These are phyloP conservation scores for Onychostruthus taczanowskii DNA, from an alignment of 2,113 vertebrate genomes.

Conservation along the genomic window DNA sequence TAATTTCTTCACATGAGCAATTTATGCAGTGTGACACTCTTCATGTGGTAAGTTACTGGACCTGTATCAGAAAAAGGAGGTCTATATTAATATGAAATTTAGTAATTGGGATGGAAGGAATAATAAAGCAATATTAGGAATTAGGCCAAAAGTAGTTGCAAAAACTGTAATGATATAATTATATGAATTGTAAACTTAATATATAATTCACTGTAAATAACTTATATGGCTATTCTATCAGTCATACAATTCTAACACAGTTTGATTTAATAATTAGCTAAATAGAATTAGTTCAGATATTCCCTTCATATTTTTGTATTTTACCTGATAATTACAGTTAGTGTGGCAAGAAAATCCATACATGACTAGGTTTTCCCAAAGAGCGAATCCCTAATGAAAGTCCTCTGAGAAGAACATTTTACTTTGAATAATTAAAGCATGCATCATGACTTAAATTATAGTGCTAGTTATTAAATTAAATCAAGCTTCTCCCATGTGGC, in stretches of 20 bases:
- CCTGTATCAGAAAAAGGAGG: neutral
- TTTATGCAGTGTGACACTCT: neutral
- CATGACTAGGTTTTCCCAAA: neutral
- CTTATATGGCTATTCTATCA: neutral
- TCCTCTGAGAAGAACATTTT: constrained; percentile 23
- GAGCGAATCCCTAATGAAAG: neutral
- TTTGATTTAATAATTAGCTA: neutral
- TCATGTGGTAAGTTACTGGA: neutral
- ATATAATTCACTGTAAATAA: neutral
- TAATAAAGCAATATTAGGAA: neutral
- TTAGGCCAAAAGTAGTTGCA: neutral
- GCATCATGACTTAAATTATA: constrained; percentile 57
- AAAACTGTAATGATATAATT: neutral
- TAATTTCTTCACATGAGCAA: neutral
- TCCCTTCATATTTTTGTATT: neutral
- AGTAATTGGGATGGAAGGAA: neutral
- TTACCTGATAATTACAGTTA: neutral
- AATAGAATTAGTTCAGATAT: neutral
- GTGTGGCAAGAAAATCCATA: neutral
- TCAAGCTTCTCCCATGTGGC: neutral
- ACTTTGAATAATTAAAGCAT: constrained; percentile 58
- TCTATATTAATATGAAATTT: neutral
- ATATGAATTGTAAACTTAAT: neutral
- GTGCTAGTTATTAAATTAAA: constrained; percentile 64
- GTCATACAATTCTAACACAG: neutral